Evolutionary conservation across 1,140 invertebrate species (phyloP).

Genomic region (Brachionus sp.): DNA sequence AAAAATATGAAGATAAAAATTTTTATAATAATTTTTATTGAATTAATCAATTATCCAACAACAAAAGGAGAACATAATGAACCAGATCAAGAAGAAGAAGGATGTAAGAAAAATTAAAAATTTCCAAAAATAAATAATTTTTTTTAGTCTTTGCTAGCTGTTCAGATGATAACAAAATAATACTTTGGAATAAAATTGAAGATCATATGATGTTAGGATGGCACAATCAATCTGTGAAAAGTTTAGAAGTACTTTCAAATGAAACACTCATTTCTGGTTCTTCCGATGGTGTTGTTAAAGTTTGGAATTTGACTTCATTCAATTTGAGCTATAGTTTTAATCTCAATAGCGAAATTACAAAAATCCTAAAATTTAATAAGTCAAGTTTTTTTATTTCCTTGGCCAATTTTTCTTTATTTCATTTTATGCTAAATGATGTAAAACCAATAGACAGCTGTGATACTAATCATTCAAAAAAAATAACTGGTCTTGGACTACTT

Average conservation of each 20-base stretch:
- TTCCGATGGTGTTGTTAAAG: neutral
- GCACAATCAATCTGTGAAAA: neutral
- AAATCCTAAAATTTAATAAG: neutral
- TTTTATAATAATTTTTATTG: too few relatives aligned
- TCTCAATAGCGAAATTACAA: neutral
- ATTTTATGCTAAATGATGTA: neutral
- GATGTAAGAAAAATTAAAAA: neutral
- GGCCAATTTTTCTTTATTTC: neutral
- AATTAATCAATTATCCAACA: too few relatives aligned
- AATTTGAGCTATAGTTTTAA: neutral
- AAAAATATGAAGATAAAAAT: too few relatives aligned
- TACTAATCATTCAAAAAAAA: neutral
- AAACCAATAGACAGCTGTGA: neutral
- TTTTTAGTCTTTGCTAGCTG: neutral
- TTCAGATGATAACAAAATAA: conserved; percentile 3
- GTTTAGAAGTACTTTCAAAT: neutral
- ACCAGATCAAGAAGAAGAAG: too few relatives aligned
- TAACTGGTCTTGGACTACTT: neutral
- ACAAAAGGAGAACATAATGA: too few relatives aligned
- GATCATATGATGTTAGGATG: neutral
- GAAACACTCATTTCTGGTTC: neutral
- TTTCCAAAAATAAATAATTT: neutral
- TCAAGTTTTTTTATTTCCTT: neutral
- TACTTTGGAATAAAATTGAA: neutral
- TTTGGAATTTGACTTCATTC: neutral